Evolutionary conservation across 92 coral and sea anemone species (phyloP), one percentile per base, ranked within the genome.

Genomic region (Metridium senile): DNA sequence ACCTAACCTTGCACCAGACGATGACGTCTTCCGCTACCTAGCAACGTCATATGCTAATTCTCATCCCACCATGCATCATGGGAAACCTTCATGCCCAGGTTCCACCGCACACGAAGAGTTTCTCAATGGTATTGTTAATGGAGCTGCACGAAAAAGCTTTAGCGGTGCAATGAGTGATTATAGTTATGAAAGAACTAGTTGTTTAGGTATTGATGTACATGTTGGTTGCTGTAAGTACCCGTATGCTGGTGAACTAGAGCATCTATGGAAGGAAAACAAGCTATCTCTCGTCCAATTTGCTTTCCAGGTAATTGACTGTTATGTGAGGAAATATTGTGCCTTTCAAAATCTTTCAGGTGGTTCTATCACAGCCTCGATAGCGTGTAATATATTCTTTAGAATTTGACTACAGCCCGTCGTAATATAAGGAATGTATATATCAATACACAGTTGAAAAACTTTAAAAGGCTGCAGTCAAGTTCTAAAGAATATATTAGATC

Each of bases 171-270:
- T 94, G 88, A 88, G 87, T 66, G 98, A 94, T 72, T 94, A 84
- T 39, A 87, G 86, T 32, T 94, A 94, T 67, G 85, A 88, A 35
- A 86, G 87, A 7, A 89, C 86, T 16, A 89, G 86, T 85, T 94
- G 98, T 66, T 81, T 92, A 70, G 98, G 83, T 73, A 82, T 94
- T 11, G 69, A 90, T 9, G 31, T 94, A 8, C 88, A 92, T 75
- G 83, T 94, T 92, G 95, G 97, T 21, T 94, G 98, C 87, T 94
- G 98, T 74, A 94, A 94, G 84, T 94, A 70, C 77, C 98, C 98
- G 0, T 89, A 86, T 69, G 89, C 97, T 0, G 79, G 85, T 62
- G 93, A 93, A 18, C 49, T 94, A 68, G 89, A 94, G 54, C 91
- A 92, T 59, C 90, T 84, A 16, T 94, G 98, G 98, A 90, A 70